A percentile compares a stretch with the other conserved stretches of the same genome.
phyloP scores from a whole-genome alignment of 2,797 vertebrate genomes.

The Molossus molossus region DNA sequence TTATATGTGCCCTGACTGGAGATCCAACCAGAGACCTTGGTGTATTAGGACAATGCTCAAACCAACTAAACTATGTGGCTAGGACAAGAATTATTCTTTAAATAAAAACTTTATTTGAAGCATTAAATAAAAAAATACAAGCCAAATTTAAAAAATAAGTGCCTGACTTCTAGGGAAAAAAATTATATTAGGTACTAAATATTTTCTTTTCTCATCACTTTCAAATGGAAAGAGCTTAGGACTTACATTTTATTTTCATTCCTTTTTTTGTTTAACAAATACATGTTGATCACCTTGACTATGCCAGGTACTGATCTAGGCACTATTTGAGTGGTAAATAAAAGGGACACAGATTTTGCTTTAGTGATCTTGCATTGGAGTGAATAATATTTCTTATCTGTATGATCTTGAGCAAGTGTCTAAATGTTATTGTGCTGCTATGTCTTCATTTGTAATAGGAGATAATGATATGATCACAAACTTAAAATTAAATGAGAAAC shows the following conservation, averaged over 20 bases:
- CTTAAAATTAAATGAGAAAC: neutral
- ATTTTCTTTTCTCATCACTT: neutral
- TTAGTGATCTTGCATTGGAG: neutral
- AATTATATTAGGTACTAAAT: neutral
- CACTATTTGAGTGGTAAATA: neutral
- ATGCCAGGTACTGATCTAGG: neutral
- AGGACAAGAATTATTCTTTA: neutral
- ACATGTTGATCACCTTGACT: neutral
- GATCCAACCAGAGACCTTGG: neutral
- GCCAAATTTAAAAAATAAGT: neutral
- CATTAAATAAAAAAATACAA: neutral
- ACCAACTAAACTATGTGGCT: neutral
- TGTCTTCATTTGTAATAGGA: neutral
- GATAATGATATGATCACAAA: neutral
- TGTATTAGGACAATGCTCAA: neutral
- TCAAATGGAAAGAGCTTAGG: neutral
- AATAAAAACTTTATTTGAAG: neutral
- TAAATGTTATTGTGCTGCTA: neutral
- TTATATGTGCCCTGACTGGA: neutral
- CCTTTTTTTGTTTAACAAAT: neutral
- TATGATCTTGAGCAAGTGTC: neutral
- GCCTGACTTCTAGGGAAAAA: neutral
- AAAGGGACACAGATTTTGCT: neutral
- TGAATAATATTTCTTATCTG: neutral
- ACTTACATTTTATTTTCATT: neutral